Conservation (phyloP, 2,113 vertebrate genomes). For the Phoenicopterus ruber region DNA sequence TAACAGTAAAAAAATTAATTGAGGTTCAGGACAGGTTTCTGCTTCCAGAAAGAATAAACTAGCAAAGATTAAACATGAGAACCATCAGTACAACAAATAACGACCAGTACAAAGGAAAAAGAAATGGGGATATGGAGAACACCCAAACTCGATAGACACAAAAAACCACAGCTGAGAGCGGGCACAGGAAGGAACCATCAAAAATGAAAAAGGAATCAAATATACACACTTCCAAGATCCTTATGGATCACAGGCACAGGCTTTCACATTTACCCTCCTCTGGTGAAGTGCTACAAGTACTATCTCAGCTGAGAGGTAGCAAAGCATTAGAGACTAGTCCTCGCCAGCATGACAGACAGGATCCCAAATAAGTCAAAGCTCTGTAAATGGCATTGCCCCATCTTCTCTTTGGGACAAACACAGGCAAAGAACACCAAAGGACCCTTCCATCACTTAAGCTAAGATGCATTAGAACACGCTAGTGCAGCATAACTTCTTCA, state of each 20-base stretch:
- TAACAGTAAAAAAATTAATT: not conserved
- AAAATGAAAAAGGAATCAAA: not conserved
- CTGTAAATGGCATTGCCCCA: not conserved
- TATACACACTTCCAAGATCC: not conserved
- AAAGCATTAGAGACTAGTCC: not conserved
- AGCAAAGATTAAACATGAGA: not conserved
- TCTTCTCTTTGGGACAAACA: not conserved
- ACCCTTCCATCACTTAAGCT: not conserved
- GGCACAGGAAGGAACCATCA: not conserved
- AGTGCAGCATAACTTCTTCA: not conserved
- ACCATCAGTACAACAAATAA: not conserved
- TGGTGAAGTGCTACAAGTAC: accelerated
- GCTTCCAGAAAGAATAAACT: not conserved
- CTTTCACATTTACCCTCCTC: not conserved
- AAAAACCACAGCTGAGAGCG: not conserved
- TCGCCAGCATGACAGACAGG: not conserved
- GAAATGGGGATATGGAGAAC: not conserved
- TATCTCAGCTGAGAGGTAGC: not conserved
- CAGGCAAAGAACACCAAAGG: not conserved
- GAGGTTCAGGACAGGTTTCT: not conserved
- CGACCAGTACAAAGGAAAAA: not conserved
- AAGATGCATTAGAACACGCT: not conserved
- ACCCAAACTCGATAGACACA: not conserved
- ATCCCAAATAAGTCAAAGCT: not conserved
- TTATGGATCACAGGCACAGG: not conserved